phyloP scores from a whole-genome alignment of 2,113 vertebrate species.

The Siphamia tubifer region DNA sequence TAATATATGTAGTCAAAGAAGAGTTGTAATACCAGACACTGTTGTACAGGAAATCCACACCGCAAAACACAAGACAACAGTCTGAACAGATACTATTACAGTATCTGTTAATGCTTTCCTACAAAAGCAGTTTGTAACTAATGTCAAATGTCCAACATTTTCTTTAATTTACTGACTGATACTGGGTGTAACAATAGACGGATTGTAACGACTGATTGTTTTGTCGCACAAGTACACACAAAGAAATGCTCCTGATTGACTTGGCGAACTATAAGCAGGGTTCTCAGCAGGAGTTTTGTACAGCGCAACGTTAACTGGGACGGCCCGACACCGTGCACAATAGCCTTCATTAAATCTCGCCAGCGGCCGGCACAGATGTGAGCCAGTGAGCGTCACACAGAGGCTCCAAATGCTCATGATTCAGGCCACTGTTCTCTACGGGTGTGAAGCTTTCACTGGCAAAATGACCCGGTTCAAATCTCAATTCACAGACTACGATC shows the following conservation, averaged over 20 bases:
- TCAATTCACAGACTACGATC: no score
- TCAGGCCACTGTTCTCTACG: no score
- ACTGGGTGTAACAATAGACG: not conserved
- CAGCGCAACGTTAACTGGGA: no score
- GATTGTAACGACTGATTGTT: constrained; percentile 21
- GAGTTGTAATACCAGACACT: not conserved
- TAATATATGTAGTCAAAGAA: not conserved
- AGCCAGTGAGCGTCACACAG: no score
- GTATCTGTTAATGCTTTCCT: not conserved
- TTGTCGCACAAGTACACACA: not conserved
- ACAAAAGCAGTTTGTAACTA: not conserved
- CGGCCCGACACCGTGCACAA: no score
- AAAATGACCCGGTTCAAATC: no score
- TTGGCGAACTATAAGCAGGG: not conserved
- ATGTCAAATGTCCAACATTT: constrained; percentile 1
- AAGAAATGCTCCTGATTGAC: not conserved
- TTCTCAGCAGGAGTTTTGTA: no score
- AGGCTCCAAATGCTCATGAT: no score
- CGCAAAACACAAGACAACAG: not conserved
- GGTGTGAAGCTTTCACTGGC: no score
- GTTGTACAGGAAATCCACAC: not conserved
- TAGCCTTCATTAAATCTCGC: no score
- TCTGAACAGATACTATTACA: not conserved
- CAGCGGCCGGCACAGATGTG: no score
- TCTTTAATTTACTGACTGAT: constrained; percentile 1